Evolutionary conservation across 1,140 invertebrate genomes (phyloP).

Genomic region (Lasioglossum baleicum): DNA sequence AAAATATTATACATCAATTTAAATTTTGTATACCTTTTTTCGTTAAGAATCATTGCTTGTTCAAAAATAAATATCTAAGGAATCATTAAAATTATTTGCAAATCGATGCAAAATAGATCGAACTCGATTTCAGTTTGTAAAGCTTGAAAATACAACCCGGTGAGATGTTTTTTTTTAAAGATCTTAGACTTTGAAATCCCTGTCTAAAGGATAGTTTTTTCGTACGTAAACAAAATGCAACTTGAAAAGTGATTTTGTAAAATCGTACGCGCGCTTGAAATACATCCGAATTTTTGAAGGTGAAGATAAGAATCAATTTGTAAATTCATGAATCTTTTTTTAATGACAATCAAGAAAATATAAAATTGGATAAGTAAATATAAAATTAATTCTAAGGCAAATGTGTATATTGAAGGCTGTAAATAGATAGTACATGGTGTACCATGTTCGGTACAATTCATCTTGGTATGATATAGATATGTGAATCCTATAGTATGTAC

Average conservation of each 20-base stretch:
- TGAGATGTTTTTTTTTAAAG: not conserved
- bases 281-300: not conserved
- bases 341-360: conserved; percentile 40
- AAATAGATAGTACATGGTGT: conserved; percentile 17
- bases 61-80: not conserved
- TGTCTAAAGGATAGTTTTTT: too few relatives aligned
- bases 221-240: not conserved
- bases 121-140: too few relatives aligned
- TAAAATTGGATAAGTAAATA: conserved; percentile 41
- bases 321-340: conserved; percentile 27
- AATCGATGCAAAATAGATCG: too few relatives aligned
- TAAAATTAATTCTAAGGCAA: conserved; percentile 38
- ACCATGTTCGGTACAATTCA: conserved; percentile 9
- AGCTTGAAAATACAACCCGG: too few relatives aligned
- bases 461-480: conserved; percentile 9
- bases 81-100: too few relatives aligned
- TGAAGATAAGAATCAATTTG: not conserved
- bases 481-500: conserved; percentile 7
- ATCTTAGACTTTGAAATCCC: not conserved
- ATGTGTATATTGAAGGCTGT: conserved; percentile 19
- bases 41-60: conserved; percentile 10
- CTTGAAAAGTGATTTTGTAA: not conserved
- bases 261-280: not conserved
- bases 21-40: not conserved
- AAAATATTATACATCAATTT: not conserved